Conservation (phyloP, 2,113 vertebrate species). For the Diadophis punctatus region DNA sequence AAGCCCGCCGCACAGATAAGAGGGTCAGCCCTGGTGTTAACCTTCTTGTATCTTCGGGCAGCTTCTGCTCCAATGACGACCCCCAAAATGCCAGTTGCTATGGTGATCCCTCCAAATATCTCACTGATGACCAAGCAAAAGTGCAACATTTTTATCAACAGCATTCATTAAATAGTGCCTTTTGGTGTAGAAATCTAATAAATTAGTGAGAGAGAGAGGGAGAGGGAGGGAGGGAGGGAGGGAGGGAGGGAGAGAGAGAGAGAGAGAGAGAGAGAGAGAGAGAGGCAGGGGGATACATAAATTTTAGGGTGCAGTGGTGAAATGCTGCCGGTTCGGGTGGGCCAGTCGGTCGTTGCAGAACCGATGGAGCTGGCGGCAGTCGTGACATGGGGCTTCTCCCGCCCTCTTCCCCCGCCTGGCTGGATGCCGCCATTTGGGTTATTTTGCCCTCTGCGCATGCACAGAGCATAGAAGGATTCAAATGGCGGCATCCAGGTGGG, state of each 20-base stretch:
- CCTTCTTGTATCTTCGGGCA: constrained; percentile 72
- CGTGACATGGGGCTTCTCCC: no score
- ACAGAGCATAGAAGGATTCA: no score
- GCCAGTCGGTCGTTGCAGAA: no score
- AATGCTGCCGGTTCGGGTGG: no score
- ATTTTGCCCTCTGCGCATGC: no score
- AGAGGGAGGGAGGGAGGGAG: no score
- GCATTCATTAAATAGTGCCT: background rate
- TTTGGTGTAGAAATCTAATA: background rate
- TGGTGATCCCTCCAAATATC: constrained; percentile 81
- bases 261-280: no score
- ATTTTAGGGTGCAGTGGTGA: background rate
- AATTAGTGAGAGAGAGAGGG: background rate
- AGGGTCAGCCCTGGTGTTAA: constrained; percentile 76
- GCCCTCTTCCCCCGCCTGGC: no score
- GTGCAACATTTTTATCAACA: background rate
- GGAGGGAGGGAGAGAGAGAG: no score
- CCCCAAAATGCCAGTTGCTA: constrained; percentile 80
- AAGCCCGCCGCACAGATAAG: constrained; percentile 87
- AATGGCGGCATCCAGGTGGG: no score
- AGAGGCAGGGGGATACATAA: background rate
- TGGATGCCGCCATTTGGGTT: no score
- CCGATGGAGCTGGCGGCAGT: no score
- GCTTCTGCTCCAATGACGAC: constrained; percentile 73
- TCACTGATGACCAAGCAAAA: constrained; percentile 66